Conservation (phyloP, 2,888 invertebrate species). For the Synanthedon tipuliformis region DNA sequence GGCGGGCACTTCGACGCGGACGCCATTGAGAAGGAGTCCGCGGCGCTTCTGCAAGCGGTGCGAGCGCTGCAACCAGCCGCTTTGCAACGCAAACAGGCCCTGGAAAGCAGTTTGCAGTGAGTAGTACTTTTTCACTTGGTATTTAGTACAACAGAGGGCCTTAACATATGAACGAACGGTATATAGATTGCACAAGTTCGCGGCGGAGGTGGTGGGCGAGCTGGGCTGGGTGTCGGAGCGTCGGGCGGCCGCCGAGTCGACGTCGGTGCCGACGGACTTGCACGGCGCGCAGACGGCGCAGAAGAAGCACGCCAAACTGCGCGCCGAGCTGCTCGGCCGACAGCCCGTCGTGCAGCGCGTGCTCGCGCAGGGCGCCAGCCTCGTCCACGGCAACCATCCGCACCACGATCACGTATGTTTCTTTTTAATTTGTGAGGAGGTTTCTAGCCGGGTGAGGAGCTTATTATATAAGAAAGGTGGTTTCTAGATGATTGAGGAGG, state of each 20-base stretch:
- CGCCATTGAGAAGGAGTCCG: slow-evolving; percentile 83
- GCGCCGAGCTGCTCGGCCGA: slow-evolving; percentile 89
- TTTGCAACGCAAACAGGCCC: slow-evolving; percentile 75
- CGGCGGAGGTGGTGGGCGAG: slow-evolving; percentile 92
- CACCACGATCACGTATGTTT: slow-evolving; percentile 76
- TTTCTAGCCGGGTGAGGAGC: no score
- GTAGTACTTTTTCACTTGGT: slow-evolving; percentile 19
- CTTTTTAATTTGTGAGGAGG: neutral
- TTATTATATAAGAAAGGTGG: no score
- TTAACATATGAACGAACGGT: no score
- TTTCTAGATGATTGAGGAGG: no score
- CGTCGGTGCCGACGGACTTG: slow-evolving; percentile 81
- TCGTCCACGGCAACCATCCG: slow-evolving; percentile 83
- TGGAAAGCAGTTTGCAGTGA: slow-evolving; percentile 72
- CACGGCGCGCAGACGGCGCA: slow-evolving; percentile 92
- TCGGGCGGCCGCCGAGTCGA: slow-evolving; percentile 80
- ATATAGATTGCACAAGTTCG: slow-evolving; percentile 86
- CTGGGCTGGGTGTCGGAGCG: slow-evolving; percentile 96
- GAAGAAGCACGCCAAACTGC: slow-evolving; percentile 95
- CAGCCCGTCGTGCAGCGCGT: slow-evolving; percentile 87
- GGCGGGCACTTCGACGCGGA: slow-evolving; percentile 95
- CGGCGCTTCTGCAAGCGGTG: slow-evolving; percentile 78
- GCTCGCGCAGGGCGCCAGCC: slow-evolving; percentile 78
- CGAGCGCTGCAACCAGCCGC: slow-evolving; percentile 80
- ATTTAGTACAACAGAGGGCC: no score